Evolutionary conservation across 2,113 vertebrate genomes (phyloP).

Genomic region (Eulemur macaco): DNA sequence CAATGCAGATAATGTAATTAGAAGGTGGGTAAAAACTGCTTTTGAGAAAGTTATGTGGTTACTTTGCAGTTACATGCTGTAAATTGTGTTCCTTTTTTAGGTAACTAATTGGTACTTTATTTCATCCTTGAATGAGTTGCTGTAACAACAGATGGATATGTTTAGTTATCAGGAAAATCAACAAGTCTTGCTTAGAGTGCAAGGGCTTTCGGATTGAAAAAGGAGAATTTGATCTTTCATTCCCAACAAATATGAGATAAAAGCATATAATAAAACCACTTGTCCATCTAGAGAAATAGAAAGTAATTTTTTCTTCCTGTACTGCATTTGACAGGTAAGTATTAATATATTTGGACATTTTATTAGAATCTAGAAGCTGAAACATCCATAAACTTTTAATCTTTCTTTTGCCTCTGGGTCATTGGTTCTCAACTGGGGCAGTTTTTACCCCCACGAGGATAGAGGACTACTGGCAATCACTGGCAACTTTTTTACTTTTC

Average conservation of each 20-base stretch:
- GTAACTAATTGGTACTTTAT: not conserved
- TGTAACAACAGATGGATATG: not conserved
- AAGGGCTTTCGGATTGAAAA: not conserved
- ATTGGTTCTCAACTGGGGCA: not conserved
- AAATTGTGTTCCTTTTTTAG: not conserved
- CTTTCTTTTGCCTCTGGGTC: not conserved
- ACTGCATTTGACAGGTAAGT: conserved; percentile 10
- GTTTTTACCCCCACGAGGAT: not conserved
- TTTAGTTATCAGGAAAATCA: conserved; percentile 45
- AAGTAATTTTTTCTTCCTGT: not conserved
- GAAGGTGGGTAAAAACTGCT: not conserved
- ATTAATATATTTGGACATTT: not conserved
- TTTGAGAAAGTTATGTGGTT: conserved; percentile 1
- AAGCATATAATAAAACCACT: not conserved
- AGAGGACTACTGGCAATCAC: not conserved
- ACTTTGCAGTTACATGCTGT: not conserved
- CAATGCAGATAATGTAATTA: conserved; percentile 5
- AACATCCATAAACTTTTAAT: not conserved
- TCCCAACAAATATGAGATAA: not conserved
- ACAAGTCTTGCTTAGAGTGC: conserved; percentile 8
- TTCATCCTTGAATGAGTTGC: not conserved
- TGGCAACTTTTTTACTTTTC: not conserved
- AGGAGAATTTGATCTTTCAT: conserved; percentile 18
- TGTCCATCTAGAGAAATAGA: conserved; percentile 36
- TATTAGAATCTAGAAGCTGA: conserved; percentile 1